Base-by-base conservation (phyloP, 2,888 invertebrate genomes). In the Lysandra bellargus region DNA sequence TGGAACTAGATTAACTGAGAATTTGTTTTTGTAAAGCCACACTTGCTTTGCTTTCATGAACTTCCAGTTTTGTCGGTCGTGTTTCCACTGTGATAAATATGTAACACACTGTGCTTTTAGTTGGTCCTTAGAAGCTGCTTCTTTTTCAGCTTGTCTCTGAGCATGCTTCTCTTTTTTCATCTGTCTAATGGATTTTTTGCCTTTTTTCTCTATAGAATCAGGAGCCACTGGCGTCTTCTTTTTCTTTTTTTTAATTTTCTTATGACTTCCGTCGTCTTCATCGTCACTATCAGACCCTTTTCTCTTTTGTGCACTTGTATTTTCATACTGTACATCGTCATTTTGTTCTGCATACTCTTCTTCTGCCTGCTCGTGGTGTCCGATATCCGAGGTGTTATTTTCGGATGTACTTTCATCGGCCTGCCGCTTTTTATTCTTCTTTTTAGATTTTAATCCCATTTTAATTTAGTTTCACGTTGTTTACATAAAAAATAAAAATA, bases 1-100 rank as follows among this genome's bases (percentile, higher is more conserved):
- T 4, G 96, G 95, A 7, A 97, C 87, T 82, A 95, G 94, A 4
- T 88, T 86, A 17, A 94, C 89, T 80, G 96, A 95, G 83, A 97
- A 96, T 84, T 97, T 95, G 84, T 97, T 95, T 82, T 96, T 96
- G 83, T 96, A 96, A 78, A 98, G 91, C 95, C 97, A 97, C n/a
- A 96, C 95, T 91, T 98, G 98, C 81, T 96, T 96, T 1, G 96
- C 89, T 89, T 98, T 98, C 89, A 97, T 97, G 87, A 98, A 98
- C 88, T 97, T 98, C 98, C 98, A 98, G 84, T 96, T 95, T 74
- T 90, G 90, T 82, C 91, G 95, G 81, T 95, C 95, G 86, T 97
- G 94, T 88, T 97, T 96, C 97, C 98, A 98, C 85, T 96, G 95
- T 1, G 96, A 96, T 78, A 97, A 87, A 86, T 97, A 97, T 85